These are phyloP conservation scores for Lagorchestes hirsutus DNA, from an alignment of 2,797 vertebrate species.

Conservation along the genomic window DNA sequence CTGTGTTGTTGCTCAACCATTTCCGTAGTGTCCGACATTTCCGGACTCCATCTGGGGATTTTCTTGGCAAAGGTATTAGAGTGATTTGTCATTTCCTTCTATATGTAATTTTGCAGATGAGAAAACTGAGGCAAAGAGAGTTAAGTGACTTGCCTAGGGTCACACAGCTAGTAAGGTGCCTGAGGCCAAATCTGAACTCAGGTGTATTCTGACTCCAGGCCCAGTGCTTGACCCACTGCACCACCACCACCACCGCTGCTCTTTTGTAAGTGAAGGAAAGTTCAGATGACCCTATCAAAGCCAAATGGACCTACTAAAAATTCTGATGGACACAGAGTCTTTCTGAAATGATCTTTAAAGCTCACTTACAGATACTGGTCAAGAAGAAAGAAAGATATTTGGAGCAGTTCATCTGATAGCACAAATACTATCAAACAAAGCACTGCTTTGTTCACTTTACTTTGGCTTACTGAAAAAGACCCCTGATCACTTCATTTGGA, in stretches of 20 bases:
- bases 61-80: not conserved
- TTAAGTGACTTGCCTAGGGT: not conserved
- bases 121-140: not conserved
- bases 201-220: not conserved
- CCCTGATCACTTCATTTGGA: too few relatives aligned
- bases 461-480: slow-evolving; percentile 13
- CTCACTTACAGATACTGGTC: too few relatives aligned
- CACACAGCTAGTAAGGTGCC: not conserved
- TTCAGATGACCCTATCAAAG: not conserved
- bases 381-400: too few relatives aligned
- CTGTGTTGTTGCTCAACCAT: not conserved
- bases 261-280: not conserved
- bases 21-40: not conserved
- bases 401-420: slow-evolving; percentile 5
- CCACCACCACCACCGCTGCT: not conserved
- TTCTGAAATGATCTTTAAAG: not conserved
- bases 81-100: not conserved
- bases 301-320: not conserved
- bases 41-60: not conserved
- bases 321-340: not conserved
- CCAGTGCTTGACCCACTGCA: not conserved
- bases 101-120: not conserved
- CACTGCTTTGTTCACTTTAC: not conserved
- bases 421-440: not conserved
- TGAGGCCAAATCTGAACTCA: not conserved